Evolutionary conservation across 2,797 vertebrate genomes (phyloP), one percentile per base, ranked within the genome.

Genomic region (Aphelocoma californica): DNA sequence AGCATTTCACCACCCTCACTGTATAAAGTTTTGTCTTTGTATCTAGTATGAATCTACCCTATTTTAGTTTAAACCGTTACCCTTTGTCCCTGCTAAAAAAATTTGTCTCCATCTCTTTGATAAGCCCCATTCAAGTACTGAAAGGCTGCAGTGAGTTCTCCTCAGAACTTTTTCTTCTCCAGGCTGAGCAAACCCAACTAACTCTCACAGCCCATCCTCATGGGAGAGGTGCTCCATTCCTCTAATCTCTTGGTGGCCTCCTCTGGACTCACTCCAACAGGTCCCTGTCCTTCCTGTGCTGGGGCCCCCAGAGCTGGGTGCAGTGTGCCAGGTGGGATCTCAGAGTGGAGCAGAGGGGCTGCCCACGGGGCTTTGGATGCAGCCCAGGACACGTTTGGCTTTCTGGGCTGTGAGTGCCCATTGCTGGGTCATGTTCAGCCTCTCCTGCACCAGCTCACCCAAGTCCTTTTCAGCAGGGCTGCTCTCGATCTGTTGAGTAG

Each of bases 171-270:
- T 70, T 54, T 70, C 20, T 70, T 70, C 34, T 78, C n/a, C 20
- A 15, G 47, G n/a, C 48, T 62, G 34, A 34, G 34, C 29, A 47
- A 78, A 25, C 34, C 11, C 17, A 70, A 5, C 7, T 62, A 70
- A 5, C 7, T 62, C 9, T 69, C 14, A 18, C 40, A 70, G 14
- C 9, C 17, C 29, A 1, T 40, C 20, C 3, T 47, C 56, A 31
- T 1, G 40, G 25, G 56, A 61, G 29, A 47, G 56, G 0, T 47
- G 1, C 17, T 70, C 40, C 24, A 54, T 47, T 40, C 0, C 31
- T 61, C 14, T 29, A 2, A 1, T 31, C 34, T 47, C 48, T 15
- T 26, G 40, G 11, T 40, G 64, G 3, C n/a, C 54, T 53, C 24
- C 15, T 60, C 7, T 77, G 47, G 47, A 8, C 0, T 16, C 62